phyloP scores from a whole-genome alignment of 2,888 invertebrate species.

The Drosophila monieri region DNA sequence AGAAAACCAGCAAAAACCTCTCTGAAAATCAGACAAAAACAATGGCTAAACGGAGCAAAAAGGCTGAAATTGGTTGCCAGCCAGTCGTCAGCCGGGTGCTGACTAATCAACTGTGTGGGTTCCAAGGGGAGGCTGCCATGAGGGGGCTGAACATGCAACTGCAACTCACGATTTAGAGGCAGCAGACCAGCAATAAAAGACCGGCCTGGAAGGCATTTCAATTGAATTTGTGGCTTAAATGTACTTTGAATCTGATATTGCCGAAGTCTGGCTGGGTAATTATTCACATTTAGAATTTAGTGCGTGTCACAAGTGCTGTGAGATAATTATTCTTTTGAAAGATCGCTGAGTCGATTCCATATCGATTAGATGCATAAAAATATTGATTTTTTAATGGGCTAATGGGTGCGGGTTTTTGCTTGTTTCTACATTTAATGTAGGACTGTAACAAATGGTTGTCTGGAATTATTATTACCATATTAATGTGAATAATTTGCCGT shows the following conservation, averaged over 20 bases:
- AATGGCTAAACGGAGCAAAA: conserved; percentile 37
- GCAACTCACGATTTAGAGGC: conserved; percentile 32
- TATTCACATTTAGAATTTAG: conserved; percentile 30
- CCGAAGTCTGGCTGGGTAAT: conserved; percentile 30
- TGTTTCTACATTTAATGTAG: neutral
- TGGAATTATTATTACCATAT: too few relatives aligned
- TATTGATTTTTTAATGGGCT: neutral
- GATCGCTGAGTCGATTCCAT: conserved; percentile 10
- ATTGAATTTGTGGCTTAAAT: conserved; percentile 23
- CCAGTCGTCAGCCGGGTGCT: conserved; percentile 27
- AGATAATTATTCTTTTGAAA: conserved; percentile 22
- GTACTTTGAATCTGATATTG: conserved; percentile 32
- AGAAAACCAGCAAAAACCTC: conserved; percentile 25
- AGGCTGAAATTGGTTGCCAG: conserved; percentile 25
- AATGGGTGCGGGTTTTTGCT: neutral
- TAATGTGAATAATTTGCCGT: too few relatives aligned
- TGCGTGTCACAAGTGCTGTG: conserved; percentile 23
- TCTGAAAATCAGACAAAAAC: neutral
- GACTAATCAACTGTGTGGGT: conserved; percentile 40
- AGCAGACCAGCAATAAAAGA: conserved; percentile 22
- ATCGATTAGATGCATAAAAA: conserved; percentile 4
- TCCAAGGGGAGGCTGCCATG: neutral
- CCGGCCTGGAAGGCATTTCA: conserved; percentile 27
- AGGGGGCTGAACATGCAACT: conserved; percentile 29
- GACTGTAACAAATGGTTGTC: neutral